These are phyloP conservation scores for Coptotermes formosanus DNA, from an alignment of 1,140 invertebrate genomes.

Conservation along the genomic window DNA sequence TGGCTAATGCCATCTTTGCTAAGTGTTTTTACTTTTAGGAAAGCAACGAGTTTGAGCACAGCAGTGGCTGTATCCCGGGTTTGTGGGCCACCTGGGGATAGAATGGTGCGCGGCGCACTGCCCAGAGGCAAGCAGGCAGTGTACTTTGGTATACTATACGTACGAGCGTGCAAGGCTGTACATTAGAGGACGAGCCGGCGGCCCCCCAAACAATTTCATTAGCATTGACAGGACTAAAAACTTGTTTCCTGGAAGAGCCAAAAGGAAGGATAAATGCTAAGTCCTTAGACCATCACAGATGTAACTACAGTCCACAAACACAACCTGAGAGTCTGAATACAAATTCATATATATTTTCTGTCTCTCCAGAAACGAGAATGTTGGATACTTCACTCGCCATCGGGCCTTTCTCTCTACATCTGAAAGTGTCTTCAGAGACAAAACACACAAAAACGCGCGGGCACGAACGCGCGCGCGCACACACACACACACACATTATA, in stretches of 20 bases:
- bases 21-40: background rate
- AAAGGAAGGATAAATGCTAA: background rate
- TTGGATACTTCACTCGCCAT: background rate
- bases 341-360: background rate
- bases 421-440: background rate
- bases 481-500: too few relatives aligned
- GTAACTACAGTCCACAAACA: background rate
- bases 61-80: background rate
- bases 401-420: background rate
- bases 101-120: background rate
- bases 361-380: background rate
- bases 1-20: background rate
- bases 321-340: background rate
- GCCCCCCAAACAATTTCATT: constrained; percentile 12
- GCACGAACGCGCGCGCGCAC: too few relatives aligned
- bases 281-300: background rate
- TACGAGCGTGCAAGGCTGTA: constrained; percentile 3
- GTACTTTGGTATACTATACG: background rate
- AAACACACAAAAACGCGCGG: too few relatives aligned
- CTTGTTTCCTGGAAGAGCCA: constrained; percentile 1
- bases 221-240: constrained; percentile 6
- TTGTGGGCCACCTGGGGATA: background rate
- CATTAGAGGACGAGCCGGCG: background rate
- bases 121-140: background rate
- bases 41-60: background rate